phyloP scores from a whole-genome alignment of 2,113 vertebrate genomes.

The Kobus ellipsiprymnus region DNA sequence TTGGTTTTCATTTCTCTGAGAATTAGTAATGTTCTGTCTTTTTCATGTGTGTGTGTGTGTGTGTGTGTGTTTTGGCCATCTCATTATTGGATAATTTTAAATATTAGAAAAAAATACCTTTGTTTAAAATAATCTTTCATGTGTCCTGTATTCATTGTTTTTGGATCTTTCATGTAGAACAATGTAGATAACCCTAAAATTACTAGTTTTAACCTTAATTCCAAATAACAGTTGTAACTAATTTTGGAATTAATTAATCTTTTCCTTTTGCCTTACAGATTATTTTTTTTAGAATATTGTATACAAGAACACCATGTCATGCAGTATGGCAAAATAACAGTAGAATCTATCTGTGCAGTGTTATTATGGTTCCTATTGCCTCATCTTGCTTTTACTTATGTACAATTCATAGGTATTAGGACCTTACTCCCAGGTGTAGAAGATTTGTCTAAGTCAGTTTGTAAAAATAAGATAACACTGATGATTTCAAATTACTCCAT shows the following conservation, averaged over 20 bases:
- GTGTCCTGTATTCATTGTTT: neutral
- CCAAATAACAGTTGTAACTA: neutral
- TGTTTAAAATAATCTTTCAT: neutral
- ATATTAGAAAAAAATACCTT: neutral
- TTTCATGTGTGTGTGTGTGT: neutral
- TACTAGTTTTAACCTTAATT: neutral
- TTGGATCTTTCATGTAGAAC: neutral
- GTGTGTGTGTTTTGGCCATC: neutral
- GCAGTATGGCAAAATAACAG: neutral
- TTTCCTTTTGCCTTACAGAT: neutral
- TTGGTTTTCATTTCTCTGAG: neutral
- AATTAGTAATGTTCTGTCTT: neutral
- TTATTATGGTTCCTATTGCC: neutral
- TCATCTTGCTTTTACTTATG: neutral
- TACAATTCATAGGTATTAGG: neutral
- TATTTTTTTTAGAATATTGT: neutral
- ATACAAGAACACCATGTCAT: neutral
- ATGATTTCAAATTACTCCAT: neutral
- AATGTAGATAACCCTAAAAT: neutral
- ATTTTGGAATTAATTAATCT: neutral
- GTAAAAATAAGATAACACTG: neutral
- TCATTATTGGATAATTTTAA: neutral
- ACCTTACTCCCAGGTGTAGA: rapidly evolving
- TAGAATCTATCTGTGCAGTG: neutral
- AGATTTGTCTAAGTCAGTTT: neutral